These are phyloP conservation scores for Microcebus lehilahytsara DNA, from an alignment of 2,113 vertebrate genomes.

Conservation along the genomic window DNA sequence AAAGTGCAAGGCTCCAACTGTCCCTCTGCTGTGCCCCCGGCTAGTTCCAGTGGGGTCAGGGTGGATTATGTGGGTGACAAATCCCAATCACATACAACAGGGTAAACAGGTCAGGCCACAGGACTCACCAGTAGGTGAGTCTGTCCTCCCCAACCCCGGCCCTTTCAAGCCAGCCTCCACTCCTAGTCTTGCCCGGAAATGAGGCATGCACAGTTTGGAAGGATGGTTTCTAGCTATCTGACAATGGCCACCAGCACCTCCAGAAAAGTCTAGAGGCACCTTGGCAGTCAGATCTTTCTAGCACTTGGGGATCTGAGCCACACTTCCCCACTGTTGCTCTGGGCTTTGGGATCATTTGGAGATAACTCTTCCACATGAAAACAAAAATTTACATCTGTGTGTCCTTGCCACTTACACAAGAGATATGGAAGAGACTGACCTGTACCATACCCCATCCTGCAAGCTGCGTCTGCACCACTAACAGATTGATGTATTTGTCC, in stretches of 20 bases:
- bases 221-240: not conserved
- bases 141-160: fast-evolving
- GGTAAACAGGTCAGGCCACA: not conserved
- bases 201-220: not conserved
- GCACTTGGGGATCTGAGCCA: not conserved
- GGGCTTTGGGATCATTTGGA: not conserved
- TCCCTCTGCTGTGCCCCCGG: not conserved
- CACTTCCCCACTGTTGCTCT: no score
- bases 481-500: fast-evolving
- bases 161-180: not conserved
- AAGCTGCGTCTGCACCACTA: fast-evolving
- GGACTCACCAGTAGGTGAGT: not conserved
- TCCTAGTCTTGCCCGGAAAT: no score
- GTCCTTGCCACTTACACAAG: not conserved
- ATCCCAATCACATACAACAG: not conserved
- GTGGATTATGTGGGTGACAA: not conserved
- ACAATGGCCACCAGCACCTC: not conserved
- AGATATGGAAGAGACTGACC: not conserved
- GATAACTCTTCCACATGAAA: not conserved
- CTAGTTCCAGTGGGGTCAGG: not conserved
- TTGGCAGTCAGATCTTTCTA: not conserved
- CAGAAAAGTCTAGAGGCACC: not conserved
- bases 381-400: fast-evolving
- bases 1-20: not conserved
- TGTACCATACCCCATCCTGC: not conserved